phyloP scores from a whole-genome alignment of 2,113 vertebrate species.

The Desmodus rotundus region DNA sequence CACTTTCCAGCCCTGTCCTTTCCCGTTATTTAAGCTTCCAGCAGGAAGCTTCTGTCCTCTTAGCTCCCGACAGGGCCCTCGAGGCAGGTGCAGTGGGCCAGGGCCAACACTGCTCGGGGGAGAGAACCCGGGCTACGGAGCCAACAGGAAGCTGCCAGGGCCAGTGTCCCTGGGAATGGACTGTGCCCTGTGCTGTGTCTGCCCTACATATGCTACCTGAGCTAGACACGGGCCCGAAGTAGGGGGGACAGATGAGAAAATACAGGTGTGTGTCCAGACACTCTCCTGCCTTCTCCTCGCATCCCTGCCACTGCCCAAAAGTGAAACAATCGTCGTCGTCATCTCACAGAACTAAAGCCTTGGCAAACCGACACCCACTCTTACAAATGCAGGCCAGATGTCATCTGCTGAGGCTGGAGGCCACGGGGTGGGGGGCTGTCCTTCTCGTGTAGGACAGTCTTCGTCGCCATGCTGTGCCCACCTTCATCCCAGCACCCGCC shows the following conservation, averaged over 20 bases:
- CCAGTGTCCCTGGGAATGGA: neutral
- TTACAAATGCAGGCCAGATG: neutral
- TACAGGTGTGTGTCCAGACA: rapidly evolving
- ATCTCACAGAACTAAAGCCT: neutral
- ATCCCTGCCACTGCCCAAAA: neutral
- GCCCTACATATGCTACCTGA: neutral
- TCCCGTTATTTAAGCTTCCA: neutral
- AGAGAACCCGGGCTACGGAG: neutral
- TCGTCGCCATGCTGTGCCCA: rapidly evolving
- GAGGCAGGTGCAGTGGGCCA: neutral
- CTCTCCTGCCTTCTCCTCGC: neutral
- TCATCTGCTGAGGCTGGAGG: neutral
- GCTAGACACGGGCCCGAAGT: neutral
- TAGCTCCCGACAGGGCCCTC: neutral
- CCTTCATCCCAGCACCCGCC: neutral
- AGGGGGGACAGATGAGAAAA: neutral
- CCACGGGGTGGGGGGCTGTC: neutral
- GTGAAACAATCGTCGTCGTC: neutral
- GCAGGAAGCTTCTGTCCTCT: neutral
- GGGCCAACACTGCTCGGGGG: neutral
- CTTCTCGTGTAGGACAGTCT: rapidly evolving
- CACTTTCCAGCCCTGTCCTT: neutral
- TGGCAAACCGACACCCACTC: neutral
- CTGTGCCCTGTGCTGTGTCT: neutral
- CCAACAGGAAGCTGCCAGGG: neutral